Evolutionary conservation across 2,797 vertebrate genomes (phyloP).

Genomic region (Hoplostethus atlanticus): DNA sequence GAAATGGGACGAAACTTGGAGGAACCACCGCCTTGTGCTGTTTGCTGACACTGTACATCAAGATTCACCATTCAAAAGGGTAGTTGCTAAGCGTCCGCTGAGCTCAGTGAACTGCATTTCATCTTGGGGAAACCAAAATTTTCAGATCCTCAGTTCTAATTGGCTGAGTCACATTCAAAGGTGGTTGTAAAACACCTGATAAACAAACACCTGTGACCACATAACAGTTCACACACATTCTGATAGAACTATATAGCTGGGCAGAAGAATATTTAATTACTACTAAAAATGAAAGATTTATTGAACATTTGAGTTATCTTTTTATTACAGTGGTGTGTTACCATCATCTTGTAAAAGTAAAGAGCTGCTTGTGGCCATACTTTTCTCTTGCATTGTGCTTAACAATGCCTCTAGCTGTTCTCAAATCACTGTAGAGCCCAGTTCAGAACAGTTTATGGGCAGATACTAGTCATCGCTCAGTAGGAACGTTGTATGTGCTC

Average conservation of each 20-base stretch:
- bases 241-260: too few species aligned
- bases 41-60: constrained; percentile 24
- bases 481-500: too few species aligned
- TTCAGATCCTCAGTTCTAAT: background rate
- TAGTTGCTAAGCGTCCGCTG: background rate
- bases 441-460: too few species aligned
- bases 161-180: too few species aligned
- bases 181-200: too few species aligned
- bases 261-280: too few species aligned
- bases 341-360: constrained; percentile 3
- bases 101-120: background rate
- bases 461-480: too few species aligned
- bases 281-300: too few species aligned
- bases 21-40: constrained; percentile 10
- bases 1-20: constrained; percentile 28
- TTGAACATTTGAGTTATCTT: background rate
- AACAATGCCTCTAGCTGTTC: background rate
- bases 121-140: background rate
- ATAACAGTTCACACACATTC: too few species aligned
- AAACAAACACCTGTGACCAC: too few species aligned
- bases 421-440: background rate
- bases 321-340: background rate
- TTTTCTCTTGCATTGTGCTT: background rate
- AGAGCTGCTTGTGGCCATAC: constrained; percentile 1
- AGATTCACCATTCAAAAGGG: constrained; percentile 21